These are phyloP conservation scores for Thalassoma bifasciatum DNA, from an alignment of 2,113 vertebrate species.

Conservation along the genomic window DNA sequence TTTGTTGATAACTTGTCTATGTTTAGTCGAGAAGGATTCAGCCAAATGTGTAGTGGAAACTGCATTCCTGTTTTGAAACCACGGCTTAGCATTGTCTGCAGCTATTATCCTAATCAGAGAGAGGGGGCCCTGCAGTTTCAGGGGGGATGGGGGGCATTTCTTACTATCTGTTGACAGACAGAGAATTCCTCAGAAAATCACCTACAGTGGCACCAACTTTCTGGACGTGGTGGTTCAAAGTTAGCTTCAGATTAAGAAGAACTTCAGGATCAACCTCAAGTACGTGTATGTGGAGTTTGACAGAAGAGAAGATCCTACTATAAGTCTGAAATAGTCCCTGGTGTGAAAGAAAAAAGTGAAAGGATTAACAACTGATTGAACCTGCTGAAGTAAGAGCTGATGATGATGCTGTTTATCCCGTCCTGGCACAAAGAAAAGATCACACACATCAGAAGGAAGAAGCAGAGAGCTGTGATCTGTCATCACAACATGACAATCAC, in stretches of 20 bases:
- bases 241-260: neutral
- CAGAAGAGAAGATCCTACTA: neutral
- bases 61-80: constrained; percentile 69
- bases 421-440: neutral
- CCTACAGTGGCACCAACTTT: neutral
- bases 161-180: neutral
- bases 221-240: neutral
- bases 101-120: constrained; percentile 72
- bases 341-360: constrained; percentile 3
- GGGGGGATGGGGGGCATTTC: neutral
- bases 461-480: constrained; percentile 30
- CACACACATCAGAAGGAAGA: constrained; percentile 19
- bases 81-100: constrained; percentile 70
- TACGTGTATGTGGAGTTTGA: no score
- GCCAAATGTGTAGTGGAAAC: constrained; percentile 59
- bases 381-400: neutral
- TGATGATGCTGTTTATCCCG: neutral
- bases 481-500: constrained; percentile 52
- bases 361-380: constrained; percentile 5
- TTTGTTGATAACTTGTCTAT: constrained; percentile 67
- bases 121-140: constrained; percentile 30
- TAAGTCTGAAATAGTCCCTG: constrained; percentile 1
- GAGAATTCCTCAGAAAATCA: constrained; percentile 8
- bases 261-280: no score
- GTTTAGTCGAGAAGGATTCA: constrained; percentile 57